Evolutionary conservation across 2,113 vertebrate species (phyloP).

Genomic region (Bathybates hornii): DNA sequence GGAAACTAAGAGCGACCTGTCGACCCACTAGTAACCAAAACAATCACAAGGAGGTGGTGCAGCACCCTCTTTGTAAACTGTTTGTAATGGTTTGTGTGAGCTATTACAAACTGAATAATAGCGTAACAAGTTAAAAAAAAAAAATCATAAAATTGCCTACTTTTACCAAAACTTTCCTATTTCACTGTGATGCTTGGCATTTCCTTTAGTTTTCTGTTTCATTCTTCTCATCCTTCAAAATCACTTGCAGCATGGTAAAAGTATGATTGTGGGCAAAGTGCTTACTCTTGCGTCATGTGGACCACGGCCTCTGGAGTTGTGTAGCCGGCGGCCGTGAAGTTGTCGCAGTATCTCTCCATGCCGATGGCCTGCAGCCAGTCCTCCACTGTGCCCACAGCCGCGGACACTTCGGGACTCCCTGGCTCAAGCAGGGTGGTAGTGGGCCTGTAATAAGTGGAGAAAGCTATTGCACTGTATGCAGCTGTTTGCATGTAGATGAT

Average conservation of each 20-base stretch:
- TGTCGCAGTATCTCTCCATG: conserved; percentile 95
- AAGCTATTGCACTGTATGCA: not conserved
- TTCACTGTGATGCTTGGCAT: not conserved
- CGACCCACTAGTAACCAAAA: not conserved
- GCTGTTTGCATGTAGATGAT: not conserved
- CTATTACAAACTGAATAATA: not conserved
- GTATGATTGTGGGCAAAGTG: not conserved
- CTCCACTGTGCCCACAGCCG: conserved; percentile 80
- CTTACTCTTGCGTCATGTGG: conserved; percentile 92
- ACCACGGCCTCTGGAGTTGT: conserved; percentile 90
- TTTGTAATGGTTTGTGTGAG: not conserved
- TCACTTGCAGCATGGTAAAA: not conserved
- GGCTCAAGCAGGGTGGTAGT: conserved; percentile 90
- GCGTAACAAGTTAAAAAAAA: not conserved
- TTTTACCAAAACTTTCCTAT: not conserved
- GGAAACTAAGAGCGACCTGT: not conserved
- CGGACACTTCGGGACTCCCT: conserved; percentile 82
- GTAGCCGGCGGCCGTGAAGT: conserved; percentile 93
- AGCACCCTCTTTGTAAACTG: not conserved
- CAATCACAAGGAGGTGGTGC: not conserved
- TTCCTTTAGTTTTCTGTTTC: not conserved
- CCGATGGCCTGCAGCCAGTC: conserved; percentile 96
- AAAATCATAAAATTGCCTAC: not conserved
- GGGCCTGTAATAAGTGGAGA: conserved; percentile 65
- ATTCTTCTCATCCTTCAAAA: not conserved